Evolutionary conservation across 2,797 vertebrate species (phyloP), one percentile per base, ranked within the genome.

Genomic region (Coluber constrictor): DNA sequence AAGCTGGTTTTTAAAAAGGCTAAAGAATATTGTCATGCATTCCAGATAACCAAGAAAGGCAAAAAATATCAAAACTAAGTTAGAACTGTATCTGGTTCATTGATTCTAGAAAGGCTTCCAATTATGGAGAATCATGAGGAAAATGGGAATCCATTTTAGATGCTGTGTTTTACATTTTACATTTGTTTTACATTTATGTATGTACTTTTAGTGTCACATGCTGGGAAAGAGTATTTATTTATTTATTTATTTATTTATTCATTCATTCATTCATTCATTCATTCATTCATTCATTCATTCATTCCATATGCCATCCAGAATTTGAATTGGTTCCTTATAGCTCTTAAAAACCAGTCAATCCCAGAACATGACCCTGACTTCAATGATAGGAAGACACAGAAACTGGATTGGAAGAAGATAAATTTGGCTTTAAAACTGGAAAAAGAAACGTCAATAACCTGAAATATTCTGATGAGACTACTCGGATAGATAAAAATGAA

Each of bases 231-330:
- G 6, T 51, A 10, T 54, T 54, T 11, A 10, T 63, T 29, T 63
- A 11, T 37, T 37, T 51, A 10, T 54, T 54, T 11, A 10, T 63
- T 29, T 63, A 11, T 11, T n/a, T 66, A 37, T 37, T 37, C 7
- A 10, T 54, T 54, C 2, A 10, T 63, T 29, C 29, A 11, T 11
- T n/a, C n/a, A 12, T n/a, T 51, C 8, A 0, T n/a, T n/a, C 6
- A 2, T n/a, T 16, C 1, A 5, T n/a, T 15, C 0, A 2, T n/a
- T 5, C 5, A 7, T 37, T 70, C 3, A 3, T 74, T 74, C 18
- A 63, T 74, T 6, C n/a, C 16, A 5, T 32, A 32, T 70, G 15
- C n/a, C n/a, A 70, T 32, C n/a, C n/a, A 32, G 5, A 70, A 32
- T 70, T 70, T 70, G 13, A 70, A 32, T 8, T 32, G 66, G 5